Evolutionary conservation across 2,797 vertebrate species (phyloP).

Genomic region (Cercopithecus mitis): DNA sequence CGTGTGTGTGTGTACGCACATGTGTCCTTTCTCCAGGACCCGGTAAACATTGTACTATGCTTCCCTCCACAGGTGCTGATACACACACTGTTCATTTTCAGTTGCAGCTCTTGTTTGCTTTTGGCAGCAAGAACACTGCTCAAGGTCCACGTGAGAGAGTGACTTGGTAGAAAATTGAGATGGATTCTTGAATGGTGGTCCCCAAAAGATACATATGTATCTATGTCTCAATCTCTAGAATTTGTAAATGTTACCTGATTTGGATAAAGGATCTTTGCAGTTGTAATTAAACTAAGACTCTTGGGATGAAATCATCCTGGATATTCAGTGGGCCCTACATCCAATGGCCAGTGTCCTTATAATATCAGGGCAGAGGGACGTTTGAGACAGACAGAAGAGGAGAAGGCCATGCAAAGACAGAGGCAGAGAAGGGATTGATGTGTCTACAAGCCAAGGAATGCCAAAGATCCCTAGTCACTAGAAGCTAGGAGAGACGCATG

Average conservation of each 20-base stretch:
- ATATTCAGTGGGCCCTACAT: background rate
- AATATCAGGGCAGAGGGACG: background rate
- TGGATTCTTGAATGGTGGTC: background rate
- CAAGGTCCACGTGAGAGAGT: background rate
- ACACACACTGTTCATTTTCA: background rate
- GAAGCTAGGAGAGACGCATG: background rate
- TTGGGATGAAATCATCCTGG: background rate
- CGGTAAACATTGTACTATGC: background rate
- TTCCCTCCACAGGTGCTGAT: background rate
- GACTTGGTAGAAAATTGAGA: background rate
- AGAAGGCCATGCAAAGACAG: background rate
- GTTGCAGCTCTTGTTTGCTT: background rate
- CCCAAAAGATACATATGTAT: background rate
- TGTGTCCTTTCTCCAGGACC: background rate
- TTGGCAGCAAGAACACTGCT: background rate
- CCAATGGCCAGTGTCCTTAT: background rate
- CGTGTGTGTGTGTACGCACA: background rate
- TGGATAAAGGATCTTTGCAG: background rate
- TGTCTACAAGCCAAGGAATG: background rate
- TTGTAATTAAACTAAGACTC: background rate
- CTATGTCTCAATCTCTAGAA: background rate
- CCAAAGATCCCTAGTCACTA: no score
- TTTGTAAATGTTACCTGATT: background rate
- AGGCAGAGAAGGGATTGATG: fast-evolving
- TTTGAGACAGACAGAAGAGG: background rate